Evolutionary conservation across 2,888 invertebrate species (phyloP).

Genomic region (Danaus chrysippus): DNA sequence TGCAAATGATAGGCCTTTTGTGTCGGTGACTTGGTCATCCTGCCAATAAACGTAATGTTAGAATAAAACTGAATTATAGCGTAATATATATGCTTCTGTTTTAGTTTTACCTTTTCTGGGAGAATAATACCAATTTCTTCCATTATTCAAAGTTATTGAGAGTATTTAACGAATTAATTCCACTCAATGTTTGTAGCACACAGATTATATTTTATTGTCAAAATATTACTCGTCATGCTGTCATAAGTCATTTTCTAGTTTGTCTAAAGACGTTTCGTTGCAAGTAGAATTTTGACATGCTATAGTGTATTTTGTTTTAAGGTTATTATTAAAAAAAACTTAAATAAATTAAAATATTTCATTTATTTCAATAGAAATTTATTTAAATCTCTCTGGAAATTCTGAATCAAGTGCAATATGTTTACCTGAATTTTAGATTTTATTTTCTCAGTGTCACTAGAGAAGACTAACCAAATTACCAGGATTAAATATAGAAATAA

Average conservation of each 20-base stretch:
- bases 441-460: too few species aligned
- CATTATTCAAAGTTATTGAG: constrained; percentile 69
- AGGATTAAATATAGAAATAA: too few species aligned
- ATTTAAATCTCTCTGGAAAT: too few species aligned
- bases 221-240: constrained; percentile 37
- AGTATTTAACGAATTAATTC: constrained; percentile 7
- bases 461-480: too few species aligned
- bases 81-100: neutral
- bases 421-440: too few species aligned
- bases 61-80: constrained; percentile 1
- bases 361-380: too few species aligned
- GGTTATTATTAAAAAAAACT: too few species aligned
- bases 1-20: constrained; percentile 82
- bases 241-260: constrained; percentile 12
- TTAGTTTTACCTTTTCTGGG: constrained; percentile 85
- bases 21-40: constrained; percentile 83
- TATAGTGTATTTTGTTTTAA: neutral
- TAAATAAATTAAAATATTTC: too few species aligned
- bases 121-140: constrained; percentile 90
- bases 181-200: constrained; percentile 11
- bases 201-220: constrained; percentile 25
- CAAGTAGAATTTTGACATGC: constrained; percentile 32
- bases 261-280: constrained; percentile 21
- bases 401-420: too few species aligned
- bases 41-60: constrained; percentile 37